phyloP scores from a whole-genome alignment of 2,113 vertebrate genomes.

The Strix aluco region DNA sequence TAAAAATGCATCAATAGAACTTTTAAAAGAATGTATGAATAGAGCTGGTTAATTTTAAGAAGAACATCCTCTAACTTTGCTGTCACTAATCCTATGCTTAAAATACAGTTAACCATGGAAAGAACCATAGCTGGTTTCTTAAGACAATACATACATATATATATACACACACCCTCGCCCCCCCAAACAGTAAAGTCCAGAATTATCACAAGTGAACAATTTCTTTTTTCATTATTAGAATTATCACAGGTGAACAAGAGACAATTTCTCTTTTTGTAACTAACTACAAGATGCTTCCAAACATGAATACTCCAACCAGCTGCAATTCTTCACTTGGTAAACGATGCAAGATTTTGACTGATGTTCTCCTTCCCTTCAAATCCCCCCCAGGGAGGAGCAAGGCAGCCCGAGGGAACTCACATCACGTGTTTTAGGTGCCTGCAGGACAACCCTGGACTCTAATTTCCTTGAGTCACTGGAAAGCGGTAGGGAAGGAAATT shows the following conservation, averaged over 20 bases:
- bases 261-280: not conserved
- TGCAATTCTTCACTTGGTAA: not conserved
- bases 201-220: not conserved
- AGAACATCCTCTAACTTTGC: not conserved
- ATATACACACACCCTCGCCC: too few relatives aligned
- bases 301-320: not conserved
- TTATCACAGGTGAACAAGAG: too few relatives aligned
- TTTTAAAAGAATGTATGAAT: not conserved
- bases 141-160: not conserved
- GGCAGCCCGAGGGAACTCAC: not conserved
- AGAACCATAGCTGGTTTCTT: not conserved
- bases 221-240: too few relatives aligned
- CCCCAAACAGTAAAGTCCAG: too few relatives aligned
- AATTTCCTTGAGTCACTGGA: not conserved
- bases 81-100: not conserved
- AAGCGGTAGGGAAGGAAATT: not conserved
- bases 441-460: not conserved
- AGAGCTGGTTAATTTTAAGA: not conserved
- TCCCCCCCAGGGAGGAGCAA: not conserved
- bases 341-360: too few relatives aligned
- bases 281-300: not conserved
- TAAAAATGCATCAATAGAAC: not conserved
- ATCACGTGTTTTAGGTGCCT: rapidly evolving
- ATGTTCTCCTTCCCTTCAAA: not conserved
- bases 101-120: not conserved